phyloP scores from a whole-genome alignment of 1,140 invertebrate species.

The Drosophila ogumai region DNA sequence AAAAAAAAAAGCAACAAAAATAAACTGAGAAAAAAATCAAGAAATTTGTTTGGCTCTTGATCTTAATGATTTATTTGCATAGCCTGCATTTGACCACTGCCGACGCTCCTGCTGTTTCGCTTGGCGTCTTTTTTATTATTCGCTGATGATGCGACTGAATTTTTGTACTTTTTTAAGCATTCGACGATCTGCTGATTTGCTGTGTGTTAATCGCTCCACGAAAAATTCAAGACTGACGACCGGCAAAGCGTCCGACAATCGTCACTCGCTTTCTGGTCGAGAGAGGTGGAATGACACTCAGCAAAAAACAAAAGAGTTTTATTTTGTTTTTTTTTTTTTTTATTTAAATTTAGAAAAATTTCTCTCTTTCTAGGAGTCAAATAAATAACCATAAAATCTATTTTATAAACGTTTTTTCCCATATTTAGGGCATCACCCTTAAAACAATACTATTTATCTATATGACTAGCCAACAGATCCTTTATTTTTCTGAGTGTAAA shows the following conservation, averaged over 20 bases:
- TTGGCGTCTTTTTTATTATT: constrained; percentile 35
- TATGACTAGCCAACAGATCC: no score
- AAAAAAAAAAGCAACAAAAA: constrained; percentile 37
- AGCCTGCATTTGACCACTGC: constrained; percentile 35
- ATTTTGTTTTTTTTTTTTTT: no score
- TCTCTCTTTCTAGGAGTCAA: no score
- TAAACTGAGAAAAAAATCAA: constrained; percentile 18
- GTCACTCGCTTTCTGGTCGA: constrained; percentile 31
- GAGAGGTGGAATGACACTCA: constrained; percentile 14
- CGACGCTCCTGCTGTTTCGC: constrained; percentile 27
- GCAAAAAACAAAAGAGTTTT: neutral
- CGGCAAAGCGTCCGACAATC: constrained; percentile 22
- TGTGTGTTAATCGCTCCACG: constrained; percentile 83
- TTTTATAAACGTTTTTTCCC: no score
- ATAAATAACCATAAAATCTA: no score
- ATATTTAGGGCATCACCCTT: no score
- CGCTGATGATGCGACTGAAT: constrained; percentile 21
- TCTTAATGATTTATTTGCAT: constrained; percentile 71
- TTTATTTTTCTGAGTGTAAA: constrained; percentile 2
- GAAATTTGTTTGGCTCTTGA: constrained; percentile 26
- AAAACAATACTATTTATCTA: no score
- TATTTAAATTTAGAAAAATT: no score
- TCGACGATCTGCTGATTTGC: constrained; percentile 42
- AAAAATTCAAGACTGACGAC: constrained; percentile 81
- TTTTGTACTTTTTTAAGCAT: constrained; percentile 17